Conservation (phyloP, 2,888 invertebrate species). For the Eupithecia vulgata region DNA sequence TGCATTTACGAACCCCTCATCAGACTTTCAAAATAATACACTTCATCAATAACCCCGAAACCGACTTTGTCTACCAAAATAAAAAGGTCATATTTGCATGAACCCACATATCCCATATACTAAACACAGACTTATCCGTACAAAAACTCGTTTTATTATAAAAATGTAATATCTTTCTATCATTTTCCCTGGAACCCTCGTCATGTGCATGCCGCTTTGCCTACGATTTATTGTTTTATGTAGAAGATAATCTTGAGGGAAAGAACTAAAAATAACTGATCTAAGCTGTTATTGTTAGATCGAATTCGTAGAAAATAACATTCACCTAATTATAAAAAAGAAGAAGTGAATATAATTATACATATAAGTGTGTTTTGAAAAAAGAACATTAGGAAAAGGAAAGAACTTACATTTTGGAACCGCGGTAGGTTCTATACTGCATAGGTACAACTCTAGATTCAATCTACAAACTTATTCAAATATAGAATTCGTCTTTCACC, state of each 20-base stretch:
- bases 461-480: not conserved
- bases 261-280: constrained; percentile 2
- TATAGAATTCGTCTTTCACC: not conserved
- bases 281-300: not conserved
- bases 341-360: not conserved
- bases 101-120: constrained; percentile 23
- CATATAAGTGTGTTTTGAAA: not conserved
- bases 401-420: not conserved
- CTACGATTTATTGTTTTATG: constrained; percentile 44
- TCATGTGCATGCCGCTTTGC: constrained; percentile 39
- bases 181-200: constrained; percentile 45
- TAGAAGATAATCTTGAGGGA: constrained; percentile 20
- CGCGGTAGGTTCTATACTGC: too few species aligned
- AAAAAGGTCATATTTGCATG: constrained; percentile 29
- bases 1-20: constrained; percentile 10
- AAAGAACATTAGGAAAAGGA: not conserved
- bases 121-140: constrained; percentile 28
- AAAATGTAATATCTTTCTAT: constrained; percentile 41
- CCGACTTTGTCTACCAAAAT: constrained; percentile 4
- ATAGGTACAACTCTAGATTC: not conserved
- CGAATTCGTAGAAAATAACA: not conserved
- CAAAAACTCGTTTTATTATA: constrained; percentile 41
- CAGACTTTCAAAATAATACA: constrained; percentile 9
- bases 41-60: constrained; percentile 11
- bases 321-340: not conserved